A percentile compares a stretch with the other conserved stretches of the same genome.
phyloP scores from a whole-genome alignment of 2,888 invertebrate genomes.

The Balanococcus diminutus region DNA sequence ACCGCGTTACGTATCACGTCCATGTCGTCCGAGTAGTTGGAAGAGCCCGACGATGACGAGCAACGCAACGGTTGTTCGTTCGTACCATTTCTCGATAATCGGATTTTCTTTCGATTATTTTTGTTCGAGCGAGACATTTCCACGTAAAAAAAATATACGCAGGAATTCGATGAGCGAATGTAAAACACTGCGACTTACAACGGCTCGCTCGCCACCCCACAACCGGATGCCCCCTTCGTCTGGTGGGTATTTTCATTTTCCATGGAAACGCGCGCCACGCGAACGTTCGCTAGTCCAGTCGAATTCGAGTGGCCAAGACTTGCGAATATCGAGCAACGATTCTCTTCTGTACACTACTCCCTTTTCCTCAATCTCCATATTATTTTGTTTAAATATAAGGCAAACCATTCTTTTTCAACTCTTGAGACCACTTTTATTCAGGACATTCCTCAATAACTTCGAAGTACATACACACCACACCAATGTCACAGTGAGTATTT shows the following conservation, averaged over 20 bases:
- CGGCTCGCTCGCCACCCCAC: background rate
- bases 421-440: too few species aligned
- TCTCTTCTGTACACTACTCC: too few species aligned
- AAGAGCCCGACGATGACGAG: conserved; percentile 50
- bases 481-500: too few species aligned
- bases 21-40: conserved; percentile 45
- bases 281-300: too few species aligned
- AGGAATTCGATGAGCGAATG: conserved; percentile 36
- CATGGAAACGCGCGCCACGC: background rate
- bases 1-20: conserved; percentile 38
- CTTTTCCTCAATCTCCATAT: too few species aligned
- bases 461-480: too few species aligned
- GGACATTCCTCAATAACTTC: too few species aligned
- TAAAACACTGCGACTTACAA: conserved; percentile 31
- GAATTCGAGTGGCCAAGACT: too few species aligned
- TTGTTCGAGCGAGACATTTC: conserved; percentile 53
- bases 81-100: conserved; percentile 1
- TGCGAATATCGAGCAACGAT: too few species aligned
- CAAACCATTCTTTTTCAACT: too few species aligned
- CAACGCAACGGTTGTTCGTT: conserved; percentile 32
- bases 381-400: too few species aligned
- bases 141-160: conserved; percentile 38
- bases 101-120: conserved; percentile 44
- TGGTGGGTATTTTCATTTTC: background rate
- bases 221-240: background rate